phyloP scores from a whole-genome alignment of 2,797 vertebrate genomes.

The Adelosebastes latens region DNA sequence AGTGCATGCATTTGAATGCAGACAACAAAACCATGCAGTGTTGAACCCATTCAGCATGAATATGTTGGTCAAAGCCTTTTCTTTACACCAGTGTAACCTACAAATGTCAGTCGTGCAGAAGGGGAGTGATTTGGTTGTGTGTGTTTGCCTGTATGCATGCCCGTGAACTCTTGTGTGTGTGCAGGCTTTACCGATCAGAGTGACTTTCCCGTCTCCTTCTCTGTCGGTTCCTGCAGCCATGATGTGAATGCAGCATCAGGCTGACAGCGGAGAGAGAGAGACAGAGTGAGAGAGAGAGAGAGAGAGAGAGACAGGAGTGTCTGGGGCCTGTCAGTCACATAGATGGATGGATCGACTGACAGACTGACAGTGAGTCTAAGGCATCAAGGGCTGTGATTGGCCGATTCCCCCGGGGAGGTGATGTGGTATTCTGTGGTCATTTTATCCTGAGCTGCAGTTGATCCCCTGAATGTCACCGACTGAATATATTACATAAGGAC shows the following conservation, averaged over 20 bases:
- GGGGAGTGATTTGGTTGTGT: background rate
- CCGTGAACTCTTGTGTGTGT: background rate
- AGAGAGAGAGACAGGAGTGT: background rate
- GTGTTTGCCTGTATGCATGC: conserved; percentile 2
- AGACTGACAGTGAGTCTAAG: conserved; percentile 23
- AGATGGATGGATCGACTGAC: conserved; percentile 36
- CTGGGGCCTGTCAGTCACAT: conserved; percentile 45
- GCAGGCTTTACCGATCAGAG: conserved; percentile 32
- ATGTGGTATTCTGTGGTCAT: conserved; percentile 60
- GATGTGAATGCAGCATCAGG: conserved; percentile 46
- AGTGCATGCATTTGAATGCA: background rate
- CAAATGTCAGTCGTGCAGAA: conserved; percentile 28
- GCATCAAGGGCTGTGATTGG: conserved; percentile 34
- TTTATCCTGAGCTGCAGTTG: conserved; percentile 41
- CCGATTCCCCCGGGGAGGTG: conserved; percentile 6
- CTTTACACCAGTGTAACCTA: conserved; percentile 5
- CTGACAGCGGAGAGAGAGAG: conserved; percentile 23
- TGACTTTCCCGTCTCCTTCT: conserved; percentile 66
- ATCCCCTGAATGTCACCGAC: conserved; percentile 50
- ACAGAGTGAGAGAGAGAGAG: background rate
- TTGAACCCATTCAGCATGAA: background rate
- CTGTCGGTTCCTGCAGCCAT: conserved; percentile 39
- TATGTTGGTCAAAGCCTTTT: background rate
- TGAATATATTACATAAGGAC: conserved; percentile 43
- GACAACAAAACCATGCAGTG: background rate